Evolutionary conservation across 2,113 vertebrate species (phyloP).

Genomic region (Delphinus delphis): DNA sequence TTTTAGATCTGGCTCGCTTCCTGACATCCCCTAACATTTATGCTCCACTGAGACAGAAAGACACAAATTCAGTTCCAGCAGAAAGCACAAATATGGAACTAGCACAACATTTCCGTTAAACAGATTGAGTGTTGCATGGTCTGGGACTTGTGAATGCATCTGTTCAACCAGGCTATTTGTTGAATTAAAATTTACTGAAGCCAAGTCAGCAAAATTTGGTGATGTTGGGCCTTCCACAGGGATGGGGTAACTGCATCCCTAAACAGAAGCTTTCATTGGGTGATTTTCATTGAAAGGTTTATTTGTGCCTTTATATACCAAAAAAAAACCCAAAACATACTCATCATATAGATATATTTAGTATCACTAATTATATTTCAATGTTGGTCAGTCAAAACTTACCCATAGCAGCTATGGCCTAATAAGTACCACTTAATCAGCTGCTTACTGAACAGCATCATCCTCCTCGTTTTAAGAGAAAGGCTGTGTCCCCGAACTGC

Average conservation of each 20-base stretch:
- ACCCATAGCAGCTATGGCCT: not conserved
- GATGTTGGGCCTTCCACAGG: not conserved
- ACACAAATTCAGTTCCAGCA: constrained; percentile 35
- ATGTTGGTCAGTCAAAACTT: not conserved
- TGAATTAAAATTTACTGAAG: constrained; percentile 63
- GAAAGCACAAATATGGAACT: constrained; percentile 43
- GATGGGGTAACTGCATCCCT: not conserved
- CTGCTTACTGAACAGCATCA: not conserved
- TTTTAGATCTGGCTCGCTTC: constrained; percentile 40
- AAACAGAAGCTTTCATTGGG: not conserved
- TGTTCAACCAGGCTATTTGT: constrained; percentile 40
- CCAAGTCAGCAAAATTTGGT: constrained; percentile 54
- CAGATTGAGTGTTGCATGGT: constrained; percentile 37
- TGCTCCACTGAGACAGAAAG: constrained; percentile 48
- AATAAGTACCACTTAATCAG: not conserved
- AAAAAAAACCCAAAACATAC: not conserved
- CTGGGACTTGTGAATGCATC: constrained; percentile 41
- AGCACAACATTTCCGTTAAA: constrained; percentile 48
- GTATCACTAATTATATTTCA: not conserved
- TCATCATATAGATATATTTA: not conserved
- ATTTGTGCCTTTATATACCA: not conserved
- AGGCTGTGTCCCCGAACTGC: not conserved
- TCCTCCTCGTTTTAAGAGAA: not conserved
- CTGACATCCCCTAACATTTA: not conserved
- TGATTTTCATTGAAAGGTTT: not conserved